Conservation (phyloP, 2,113 vertebrate genomes). For the Balaenoptera acutorostrata region DNA sequence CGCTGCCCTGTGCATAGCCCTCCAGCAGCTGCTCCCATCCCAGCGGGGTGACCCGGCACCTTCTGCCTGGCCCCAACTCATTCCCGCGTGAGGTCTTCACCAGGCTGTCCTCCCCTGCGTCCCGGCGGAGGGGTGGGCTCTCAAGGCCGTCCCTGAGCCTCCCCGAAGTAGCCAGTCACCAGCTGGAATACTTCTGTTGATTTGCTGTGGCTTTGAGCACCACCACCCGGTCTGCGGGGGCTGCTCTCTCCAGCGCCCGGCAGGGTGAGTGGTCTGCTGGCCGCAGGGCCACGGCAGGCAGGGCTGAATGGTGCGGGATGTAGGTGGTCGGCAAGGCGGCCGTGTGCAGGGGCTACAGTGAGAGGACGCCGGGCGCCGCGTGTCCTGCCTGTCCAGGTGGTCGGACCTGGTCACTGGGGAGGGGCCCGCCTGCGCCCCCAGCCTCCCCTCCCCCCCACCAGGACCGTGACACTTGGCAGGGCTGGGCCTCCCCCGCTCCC, state of each 20-base stretch:
- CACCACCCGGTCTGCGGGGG: background rate
- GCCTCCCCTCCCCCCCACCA: background rate
- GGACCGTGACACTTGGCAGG: background rate
- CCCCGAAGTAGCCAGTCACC: fast-evolving
- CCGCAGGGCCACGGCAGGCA: background rate
- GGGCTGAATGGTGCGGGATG: background rate
- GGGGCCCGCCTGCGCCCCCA: fast-evolving
- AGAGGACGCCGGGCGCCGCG: background rate
- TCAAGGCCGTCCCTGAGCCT: background rate
- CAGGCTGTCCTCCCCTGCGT: background rate
- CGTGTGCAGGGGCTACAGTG: background rate
- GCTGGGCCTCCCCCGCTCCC: background rate
- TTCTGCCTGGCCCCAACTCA: background rate
- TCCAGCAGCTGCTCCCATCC: background rate
- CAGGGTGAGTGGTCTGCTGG: background rate
- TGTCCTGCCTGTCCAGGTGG: background rate
- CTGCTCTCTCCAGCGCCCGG: background rate
- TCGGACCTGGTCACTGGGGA: background rate
- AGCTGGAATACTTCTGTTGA: background rate
- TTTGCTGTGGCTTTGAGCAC: background rate
- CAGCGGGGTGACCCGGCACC: background rate
- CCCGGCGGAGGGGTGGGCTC: background rate
- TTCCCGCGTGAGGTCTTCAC: background rate
- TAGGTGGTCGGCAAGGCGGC: background rate
- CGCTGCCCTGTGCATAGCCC: background rate